Conservation (phyloP, 64 coral and sea anemone genomes). For the Stichodactyla mertensii region DNA sequence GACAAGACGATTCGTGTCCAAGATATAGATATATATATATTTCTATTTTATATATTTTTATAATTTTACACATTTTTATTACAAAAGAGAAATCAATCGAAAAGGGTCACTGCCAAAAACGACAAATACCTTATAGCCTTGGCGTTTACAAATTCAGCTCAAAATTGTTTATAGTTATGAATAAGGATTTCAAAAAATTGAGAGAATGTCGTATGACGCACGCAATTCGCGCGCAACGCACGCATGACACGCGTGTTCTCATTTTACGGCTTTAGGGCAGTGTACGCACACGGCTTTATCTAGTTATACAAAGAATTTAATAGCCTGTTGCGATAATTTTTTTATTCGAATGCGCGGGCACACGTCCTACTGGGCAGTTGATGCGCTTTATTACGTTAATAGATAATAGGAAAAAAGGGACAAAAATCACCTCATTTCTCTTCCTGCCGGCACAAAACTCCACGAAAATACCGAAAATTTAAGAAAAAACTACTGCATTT, state of each 20-base stretch:
- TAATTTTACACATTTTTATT: slow-evolving; percentile 24
- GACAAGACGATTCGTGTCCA: slow-evolving; percentile 14
- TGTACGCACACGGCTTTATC: neutral
- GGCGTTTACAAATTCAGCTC: slow-evolving; percentile 1
- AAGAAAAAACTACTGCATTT: neutral
- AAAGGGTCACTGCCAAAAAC: neutral
- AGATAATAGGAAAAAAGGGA: neutral
- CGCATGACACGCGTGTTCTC: neutral
- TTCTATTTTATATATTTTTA: slow-evolving; percentile 30
- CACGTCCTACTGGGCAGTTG: neutral
- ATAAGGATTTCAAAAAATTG: neutral
- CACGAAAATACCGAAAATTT: neutral
- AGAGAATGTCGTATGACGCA: neutral
- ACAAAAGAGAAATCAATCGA: slow-evolving; percentile 14
- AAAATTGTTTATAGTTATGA: neutral
- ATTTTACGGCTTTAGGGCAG: neutral
- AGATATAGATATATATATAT: slow-evolving; percentile 12
- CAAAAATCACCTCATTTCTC: neutral
- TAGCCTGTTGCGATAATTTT: neutral
- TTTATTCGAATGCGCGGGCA: neutral
- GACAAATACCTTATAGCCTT: neutral
- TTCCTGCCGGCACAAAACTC: slow-evolving; percentile 6
- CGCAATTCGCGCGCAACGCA: neutral
- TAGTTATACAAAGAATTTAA: neutral
- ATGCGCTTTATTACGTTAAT: neutral